Evolutionary conservation across 2,888 invertebrate genomes (phyloP).

Genomic region (Anthophora plumipes): DNA sequence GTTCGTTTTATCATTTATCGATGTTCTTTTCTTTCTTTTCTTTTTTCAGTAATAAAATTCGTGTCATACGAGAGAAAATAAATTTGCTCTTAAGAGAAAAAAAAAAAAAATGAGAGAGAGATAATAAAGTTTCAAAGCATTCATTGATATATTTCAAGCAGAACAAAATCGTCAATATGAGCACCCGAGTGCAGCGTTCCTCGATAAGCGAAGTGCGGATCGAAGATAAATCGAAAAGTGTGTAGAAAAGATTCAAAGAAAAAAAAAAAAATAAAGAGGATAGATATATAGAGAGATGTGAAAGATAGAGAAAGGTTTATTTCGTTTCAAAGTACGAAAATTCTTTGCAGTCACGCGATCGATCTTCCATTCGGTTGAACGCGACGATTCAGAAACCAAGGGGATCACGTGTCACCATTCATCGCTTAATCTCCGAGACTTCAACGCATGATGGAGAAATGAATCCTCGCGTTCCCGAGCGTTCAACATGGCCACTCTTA

Average conservation of each 20-base stretch:
- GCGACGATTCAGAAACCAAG: slow-evolving; percentile 59
- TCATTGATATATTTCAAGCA: not conserved
- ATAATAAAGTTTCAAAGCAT: not conserved
- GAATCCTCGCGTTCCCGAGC: slow-evolving; percentile 66
- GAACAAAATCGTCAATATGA: not conserved
- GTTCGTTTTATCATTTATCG: too few species aligned
- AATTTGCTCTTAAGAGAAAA: not conserved
- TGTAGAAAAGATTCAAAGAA: slow-evolving; percentile 1
- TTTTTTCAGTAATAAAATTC: not conserved
- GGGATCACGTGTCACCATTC: slow-evolving; percentile 1
- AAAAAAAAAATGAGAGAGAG: too few species aligned
- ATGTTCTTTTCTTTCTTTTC: not conserved
- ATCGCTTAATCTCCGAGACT: slow-evolving; percentile 50
- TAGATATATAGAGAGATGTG: too few species aligned
- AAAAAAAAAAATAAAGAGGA: not conserved
- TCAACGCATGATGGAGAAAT: slow-evolving; percentile 2
- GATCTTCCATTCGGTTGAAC: slow-evolving; percentile 64
- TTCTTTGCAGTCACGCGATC: slow-evolving; percentile 62
- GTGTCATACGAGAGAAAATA: not conserved
- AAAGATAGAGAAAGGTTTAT: slow-evolving; percentile 5
- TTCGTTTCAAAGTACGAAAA: not conserved
- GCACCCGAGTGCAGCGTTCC: not conserved
- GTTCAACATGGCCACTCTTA: slow-evolving; percentile 65
- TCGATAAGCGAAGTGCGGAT: slow-evolving; percentile 19
- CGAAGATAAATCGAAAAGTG: slow-evolving; percentile 8